Evolutionary conservation across 2,888 invertebrate species (phyloP), one percentile per base, ranked within the genome.

Genomic region (Abrostola triplasia): DNA sequence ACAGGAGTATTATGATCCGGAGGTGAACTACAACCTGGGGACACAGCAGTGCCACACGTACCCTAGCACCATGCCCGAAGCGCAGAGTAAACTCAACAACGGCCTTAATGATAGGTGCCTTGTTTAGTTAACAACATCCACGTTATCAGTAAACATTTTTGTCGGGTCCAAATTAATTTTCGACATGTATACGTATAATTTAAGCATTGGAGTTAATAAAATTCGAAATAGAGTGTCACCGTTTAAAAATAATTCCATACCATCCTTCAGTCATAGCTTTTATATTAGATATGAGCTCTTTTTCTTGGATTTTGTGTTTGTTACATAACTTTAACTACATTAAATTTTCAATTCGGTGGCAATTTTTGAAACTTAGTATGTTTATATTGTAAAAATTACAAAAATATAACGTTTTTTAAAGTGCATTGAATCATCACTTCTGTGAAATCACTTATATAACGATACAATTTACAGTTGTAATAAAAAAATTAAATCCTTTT

Each of bases 61-160:
- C 80, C 93, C 92, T 41, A 84, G 87, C 61, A 88, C 91, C 44
- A 87, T 92, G 40, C 85, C 90, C 57, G 95, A 95, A 64, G 73
- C 88, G 47, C 95, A 95, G 82, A 79, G 82, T 37, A 95, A 95
- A 89, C 94, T 95, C 83, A 93, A 91, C 80, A 95, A 90, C 85
- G 95, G 95, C 80, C 91, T 95, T 77, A 96, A 96, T 84, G 96
- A 96, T 81, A 95, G 96, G 68, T 96, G 96, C 86, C 95, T 96
- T 90, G 96, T 96, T 83, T 96, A 95, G 92, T 77, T 68, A 71
- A 70, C 63, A 55, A 68, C 62, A 61, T 73, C 65, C 64, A 62
- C 58, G 54, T 62, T 75, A 53, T 61, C 62, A 74, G 70, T 74
- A 80, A 82, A 70, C 74, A 81, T 79, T 82, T 82, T 82, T 80